Evolutionary conservation across 2,113 vertebrate genomes (phyloP).

Genomic region (Narcine bancroftii): DNA sequence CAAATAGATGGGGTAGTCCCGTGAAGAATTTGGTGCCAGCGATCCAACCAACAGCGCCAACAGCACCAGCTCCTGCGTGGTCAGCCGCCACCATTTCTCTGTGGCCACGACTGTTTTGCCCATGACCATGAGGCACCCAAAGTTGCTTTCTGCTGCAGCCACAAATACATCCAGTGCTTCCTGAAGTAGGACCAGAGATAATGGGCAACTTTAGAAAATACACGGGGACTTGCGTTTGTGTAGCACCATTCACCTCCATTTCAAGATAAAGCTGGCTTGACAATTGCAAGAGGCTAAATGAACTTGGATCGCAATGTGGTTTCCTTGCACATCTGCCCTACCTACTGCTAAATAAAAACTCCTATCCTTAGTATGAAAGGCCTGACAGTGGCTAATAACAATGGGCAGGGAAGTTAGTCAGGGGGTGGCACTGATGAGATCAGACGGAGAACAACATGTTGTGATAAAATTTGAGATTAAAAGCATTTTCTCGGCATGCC

Average conservation of each 20-base stretch:
- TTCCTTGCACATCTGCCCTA: not conserved
- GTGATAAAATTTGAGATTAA: too few species aligned
- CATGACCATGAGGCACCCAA: conserved; percentile 63
- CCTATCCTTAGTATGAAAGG: not conserved
- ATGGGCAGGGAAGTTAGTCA: too few species aligned
- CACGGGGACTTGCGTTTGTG: too few species aligned
- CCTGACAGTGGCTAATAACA: not conserved
- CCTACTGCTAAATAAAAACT: not conserved
- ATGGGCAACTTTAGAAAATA: not conserved
- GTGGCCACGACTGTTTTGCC: conserved; percentile 67
- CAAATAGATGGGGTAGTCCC: conserved; percentile 78
- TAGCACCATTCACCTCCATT: too few species aligned
- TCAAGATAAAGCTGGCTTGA: not conserved
- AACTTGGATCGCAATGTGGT: not conserved
- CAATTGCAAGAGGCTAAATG: not conserved
- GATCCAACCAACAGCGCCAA: conserved; percentile 63
- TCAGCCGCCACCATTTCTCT: conserved; percentile 79
- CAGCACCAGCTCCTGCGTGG: conserved; percentile 68
- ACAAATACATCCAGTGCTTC: conserved; percentile 63
- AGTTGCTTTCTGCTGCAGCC: conserved; percentile 61
- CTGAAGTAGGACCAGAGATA: conserved; percentile 42
- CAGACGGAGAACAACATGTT: too few species aligned
- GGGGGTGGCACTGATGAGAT: too few species aligned
- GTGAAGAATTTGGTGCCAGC: conserved; percentile 59
- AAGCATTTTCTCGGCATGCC: too few species aligned